Conservation (phyloP, 2,888 invertebrate genomes). For the Xanthia togata region DNA sequence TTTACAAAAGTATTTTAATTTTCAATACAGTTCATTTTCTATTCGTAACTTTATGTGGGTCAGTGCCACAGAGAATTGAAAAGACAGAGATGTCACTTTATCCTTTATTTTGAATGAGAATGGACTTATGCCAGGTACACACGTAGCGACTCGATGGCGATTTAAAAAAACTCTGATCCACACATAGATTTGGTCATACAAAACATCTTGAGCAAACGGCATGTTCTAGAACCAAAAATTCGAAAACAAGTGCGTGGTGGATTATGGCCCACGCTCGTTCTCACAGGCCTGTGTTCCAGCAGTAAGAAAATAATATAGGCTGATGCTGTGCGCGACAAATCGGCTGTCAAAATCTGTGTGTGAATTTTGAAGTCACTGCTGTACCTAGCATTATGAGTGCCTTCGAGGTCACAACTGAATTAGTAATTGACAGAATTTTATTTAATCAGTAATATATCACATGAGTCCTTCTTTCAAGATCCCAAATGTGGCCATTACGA, state of each 20-base stretch:
- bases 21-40: slow-evolving; percentile 69
- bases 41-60: slow-evolving; percentile 67
- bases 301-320: too few species aligned
- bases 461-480: not conserved
- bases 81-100: slow-evolving; percentile 1
- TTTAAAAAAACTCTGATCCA: not conserved
- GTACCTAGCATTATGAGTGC: not conserved
- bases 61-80: slow-evolving; percentile 32
- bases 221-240: too few species aligned
- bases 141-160: not conserved
- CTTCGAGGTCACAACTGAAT: not conserved
- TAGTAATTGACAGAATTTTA: not conserved
- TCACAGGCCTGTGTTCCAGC: too few species aligned
- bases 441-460: not conserved
- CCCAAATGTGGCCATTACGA: not conserved
- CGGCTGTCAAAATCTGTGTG: not conserved
- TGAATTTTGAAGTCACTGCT: too few species aligned
- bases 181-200: not conserved
- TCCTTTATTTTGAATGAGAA: slow-evolving; percentile 2
- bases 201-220: too few species aligned
- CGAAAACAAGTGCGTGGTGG: too few species aligned
- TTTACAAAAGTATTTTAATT: slow-evolving; percentile 67
- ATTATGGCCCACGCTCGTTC: too few species aligned
- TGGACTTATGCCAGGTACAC: not conserved
- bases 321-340: not conserved